Conservation (phyloP, 23 tunicate genomes). For the Trididemnum miniatum region DNA sequence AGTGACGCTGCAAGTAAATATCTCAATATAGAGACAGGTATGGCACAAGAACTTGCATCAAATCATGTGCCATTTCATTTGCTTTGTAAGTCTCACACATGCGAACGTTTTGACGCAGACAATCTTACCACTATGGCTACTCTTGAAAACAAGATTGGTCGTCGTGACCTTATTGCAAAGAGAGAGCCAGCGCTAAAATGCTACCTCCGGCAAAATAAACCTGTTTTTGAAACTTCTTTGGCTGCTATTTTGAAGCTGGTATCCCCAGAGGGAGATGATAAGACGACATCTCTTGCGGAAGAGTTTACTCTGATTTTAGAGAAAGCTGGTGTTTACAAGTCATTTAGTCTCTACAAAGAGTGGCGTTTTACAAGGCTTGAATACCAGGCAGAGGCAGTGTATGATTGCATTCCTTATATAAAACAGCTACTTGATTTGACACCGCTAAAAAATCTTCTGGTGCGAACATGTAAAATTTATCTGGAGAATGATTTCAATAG, state of each 20-base stretch:
- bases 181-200: conserved; percentile 5
- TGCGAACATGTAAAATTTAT: conserved; percentile 3
- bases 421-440: neutral
- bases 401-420: conserved; percentile 9
- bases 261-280: conserved; percentile 6
- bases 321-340: conserved; percentile 12
- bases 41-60: conserved; percentile 7
- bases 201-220: conserved; percentile 9
- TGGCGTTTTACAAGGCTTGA: neutral
- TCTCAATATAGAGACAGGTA: conserved; percentile 8
- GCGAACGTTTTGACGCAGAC: conserved; percentile 22
- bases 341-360: conserved; percentile 13
- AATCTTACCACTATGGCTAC: neutral
- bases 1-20: conserved; percentile 12
- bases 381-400: conserved; percentile 4
- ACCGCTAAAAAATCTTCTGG: neutral
- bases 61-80: conserved; percentile 5
- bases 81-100: conserved; percentile 25
- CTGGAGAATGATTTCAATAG: conserved; percentile 6
- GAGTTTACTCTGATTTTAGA: conserved; percentile 7
- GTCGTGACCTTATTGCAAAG: neutral
- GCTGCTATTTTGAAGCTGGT: conserved; percentile 23
- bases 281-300: conserved; percentile 18
- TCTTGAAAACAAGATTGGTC: conserved; percentile 13
- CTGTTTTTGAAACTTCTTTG: neutral